phyloP scores from a whole-genome alignment of 2,797 vertebrate species.

The Lacerta agilis region DNA sequence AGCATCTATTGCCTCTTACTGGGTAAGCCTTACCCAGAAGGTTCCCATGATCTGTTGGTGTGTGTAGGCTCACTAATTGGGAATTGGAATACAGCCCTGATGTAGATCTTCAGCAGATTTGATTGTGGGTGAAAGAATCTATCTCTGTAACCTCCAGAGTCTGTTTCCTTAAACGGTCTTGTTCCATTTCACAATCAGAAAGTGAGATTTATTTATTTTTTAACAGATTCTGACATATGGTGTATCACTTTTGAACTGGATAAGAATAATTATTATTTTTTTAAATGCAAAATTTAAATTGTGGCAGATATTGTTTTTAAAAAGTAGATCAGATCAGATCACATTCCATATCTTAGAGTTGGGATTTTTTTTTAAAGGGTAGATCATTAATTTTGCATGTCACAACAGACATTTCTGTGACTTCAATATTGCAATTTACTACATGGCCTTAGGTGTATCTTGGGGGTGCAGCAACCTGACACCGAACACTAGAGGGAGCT shows the following conservation, averaged over 20 bases:
- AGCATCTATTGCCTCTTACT: background rate
- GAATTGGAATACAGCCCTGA: background rate
- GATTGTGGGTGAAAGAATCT: background rate
- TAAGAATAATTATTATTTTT: too few species aligned
- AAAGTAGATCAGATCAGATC: background rate
- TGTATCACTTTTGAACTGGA: background rate
- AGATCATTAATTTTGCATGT: background rate
- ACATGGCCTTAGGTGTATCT: background rate
- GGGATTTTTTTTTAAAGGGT: background rate
- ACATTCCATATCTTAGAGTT: background rate
- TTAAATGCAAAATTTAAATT: background rate
- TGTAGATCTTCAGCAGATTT: background rate
- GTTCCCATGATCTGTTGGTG: background rate
- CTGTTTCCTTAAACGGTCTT: background rate
- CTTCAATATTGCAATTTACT: background rate
- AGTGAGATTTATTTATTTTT: background rate
- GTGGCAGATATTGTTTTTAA: background rate
- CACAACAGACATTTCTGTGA: background rate
- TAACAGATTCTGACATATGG: background rate
- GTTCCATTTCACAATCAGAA: background rate
- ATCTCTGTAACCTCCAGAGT: background rate
- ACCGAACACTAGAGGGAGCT: slow-evolving; percentile 32
- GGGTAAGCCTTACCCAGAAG: background rate
- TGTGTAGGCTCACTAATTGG: background rate
- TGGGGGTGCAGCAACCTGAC: background rate